Percentiles rank a stretch among this genome's conserved stretches.
Conservation (phyloP, 2,797 vertebrate genomes). For the Myotis vivesi region DNA sequence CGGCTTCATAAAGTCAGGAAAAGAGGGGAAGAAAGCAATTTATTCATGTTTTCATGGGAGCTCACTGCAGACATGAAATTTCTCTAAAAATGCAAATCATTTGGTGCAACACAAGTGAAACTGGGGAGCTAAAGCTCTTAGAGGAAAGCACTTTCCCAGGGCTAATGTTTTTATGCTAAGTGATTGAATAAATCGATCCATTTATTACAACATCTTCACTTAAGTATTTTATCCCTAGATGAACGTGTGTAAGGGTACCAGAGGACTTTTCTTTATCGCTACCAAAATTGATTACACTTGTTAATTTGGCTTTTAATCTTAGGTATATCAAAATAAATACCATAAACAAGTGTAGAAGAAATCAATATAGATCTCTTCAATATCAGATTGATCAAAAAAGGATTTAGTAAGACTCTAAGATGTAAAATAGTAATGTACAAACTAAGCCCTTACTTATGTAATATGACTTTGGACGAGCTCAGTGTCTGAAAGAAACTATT, state of each 20-base stretch:
- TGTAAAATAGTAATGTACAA: constrained; percentile 82
- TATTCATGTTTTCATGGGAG: constrained; percentile 84
- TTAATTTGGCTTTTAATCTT: constrained; percentile 87
- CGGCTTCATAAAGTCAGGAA: constrained; percentile 83
- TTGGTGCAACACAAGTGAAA: constrained; percentile 80
- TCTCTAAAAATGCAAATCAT: constrained; percentile 89
- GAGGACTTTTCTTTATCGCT: constrained; percentile 75
- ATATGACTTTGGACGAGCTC: constrained; percentile 77
- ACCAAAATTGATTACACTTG: constrained; percentile 84
- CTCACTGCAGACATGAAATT: constrained; percentile 83
- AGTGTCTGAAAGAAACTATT: constrained; percentile 80
- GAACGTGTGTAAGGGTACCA: constrained; percentile 69
- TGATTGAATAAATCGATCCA: constrained; percentile 86
- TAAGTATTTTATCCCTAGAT: constrained; percentile 75
- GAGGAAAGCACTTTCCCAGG: constrained; percentile 83
- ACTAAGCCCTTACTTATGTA: constrained; percentile 86
- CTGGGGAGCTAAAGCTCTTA: constrained; percentile 82
- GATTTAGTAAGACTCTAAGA: constrained; percentile 84
- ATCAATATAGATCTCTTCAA: constrained; percentile 84
- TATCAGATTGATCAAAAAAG: constrained; percentile 83
- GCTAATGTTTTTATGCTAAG: constrained; percentile 83
- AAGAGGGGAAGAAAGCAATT: constrained; percentile 84
- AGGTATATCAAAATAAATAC: constrained; percentile 84
- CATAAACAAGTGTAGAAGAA: constrained; percentile 78
- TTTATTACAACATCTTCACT: constrained; percentile 81